Conservation (phyloP, 2,113 vertebrate genomes). For the Xyrauchen texanus region DNA sequence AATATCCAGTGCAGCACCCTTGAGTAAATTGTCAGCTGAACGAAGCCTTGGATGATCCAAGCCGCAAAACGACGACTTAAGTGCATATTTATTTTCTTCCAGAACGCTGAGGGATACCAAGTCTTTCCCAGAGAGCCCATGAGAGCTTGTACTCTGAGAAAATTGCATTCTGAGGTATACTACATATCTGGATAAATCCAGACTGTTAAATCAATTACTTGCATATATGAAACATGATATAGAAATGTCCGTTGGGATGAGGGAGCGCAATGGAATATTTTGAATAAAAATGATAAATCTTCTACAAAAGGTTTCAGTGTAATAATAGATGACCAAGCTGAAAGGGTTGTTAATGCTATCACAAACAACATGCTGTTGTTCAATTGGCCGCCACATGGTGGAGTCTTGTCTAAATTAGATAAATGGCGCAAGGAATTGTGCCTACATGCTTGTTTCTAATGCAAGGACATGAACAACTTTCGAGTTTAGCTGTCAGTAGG, state of each 20-base stretch:
- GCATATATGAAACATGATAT: not conserved
- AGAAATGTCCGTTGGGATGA: not conserved
- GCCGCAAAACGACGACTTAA: not conserved
- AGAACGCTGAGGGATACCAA: conserved; percentile 4
- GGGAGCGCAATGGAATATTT: not conserved
- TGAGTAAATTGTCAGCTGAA: conserved; percentile 29
- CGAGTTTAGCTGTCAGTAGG: no score
- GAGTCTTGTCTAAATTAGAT: conserved; percentile 45
- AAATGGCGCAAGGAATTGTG: no score
- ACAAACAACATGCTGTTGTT: not conserved
- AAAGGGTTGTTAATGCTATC: no score
- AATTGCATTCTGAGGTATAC: not conserved
- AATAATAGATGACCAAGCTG: no score
- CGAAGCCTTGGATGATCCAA: not conserved
- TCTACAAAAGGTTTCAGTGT: no score
- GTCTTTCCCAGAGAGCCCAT: conserved; percentile 11
- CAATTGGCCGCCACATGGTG: conserved; percentile 40
- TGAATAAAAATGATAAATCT: not conserved
- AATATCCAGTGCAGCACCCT: conserved; percentile 23
- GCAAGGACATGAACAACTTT: not conserved
- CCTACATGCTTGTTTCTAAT: not conserved
- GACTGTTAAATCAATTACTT: conserved; percentile 1
- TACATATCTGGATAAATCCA: not conserved
- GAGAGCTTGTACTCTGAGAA: conserved; percentile 6
- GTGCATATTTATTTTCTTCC: not conserved